Evolutionary conservation across 2,797 vertebrate genomes (phyloP), one percentile per base, ranked within the genome.

Genomic region (Myripristis jacobus): DNA sequence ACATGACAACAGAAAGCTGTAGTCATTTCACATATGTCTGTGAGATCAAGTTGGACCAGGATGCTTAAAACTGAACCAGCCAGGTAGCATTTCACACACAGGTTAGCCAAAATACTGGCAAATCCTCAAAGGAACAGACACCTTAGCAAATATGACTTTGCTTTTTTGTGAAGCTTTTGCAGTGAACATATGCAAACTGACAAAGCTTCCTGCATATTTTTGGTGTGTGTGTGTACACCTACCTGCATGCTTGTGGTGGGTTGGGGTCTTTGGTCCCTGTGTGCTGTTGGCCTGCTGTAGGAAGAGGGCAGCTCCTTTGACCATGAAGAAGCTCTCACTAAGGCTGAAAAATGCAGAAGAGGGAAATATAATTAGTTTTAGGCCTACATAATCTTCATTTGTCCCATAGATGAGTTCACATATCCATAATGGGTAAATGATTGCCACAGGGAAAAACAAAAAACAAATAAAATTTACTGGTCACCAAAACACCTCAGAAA

Each of bases 271-370:
- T 73, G 94, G 96, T 82, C 90, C 94, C 85, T 96, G 95, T 3
- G 96, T 81, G 70, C 90, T 96, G 94, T 88, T 96, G 48, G 97
- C 97, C 92, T 98, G 98, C 73, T 98, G 98, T 29, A 99, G 89
- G 91, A 98, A 98, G 73, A 99, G 95, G 41, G 98, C 98, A 1
- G 98, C 98, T 55, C 97, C 98, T 92, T 99, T 99, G 89, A 99
- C 98, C 96, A 98, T 98, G 91, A 99, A 99, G 94, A 99, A 99
- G 87, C 97, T 99, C 94, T 99, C 97, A 2, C 96, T 98, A 65
- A 99, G 91, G 93, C 97, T 99, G 94, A 41, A 84, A 91, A 29
- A 70, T 46, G 29, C 16, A 73, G 31, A 64, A 15, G 36, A 29
- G 12, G 10, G 9, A 21, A 25, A 62, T 34, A 69, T 21, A 44